Conservation (phyloP, 2,113 vertebrate genomes). For the Chascanopsetta lugubris region DNA sequence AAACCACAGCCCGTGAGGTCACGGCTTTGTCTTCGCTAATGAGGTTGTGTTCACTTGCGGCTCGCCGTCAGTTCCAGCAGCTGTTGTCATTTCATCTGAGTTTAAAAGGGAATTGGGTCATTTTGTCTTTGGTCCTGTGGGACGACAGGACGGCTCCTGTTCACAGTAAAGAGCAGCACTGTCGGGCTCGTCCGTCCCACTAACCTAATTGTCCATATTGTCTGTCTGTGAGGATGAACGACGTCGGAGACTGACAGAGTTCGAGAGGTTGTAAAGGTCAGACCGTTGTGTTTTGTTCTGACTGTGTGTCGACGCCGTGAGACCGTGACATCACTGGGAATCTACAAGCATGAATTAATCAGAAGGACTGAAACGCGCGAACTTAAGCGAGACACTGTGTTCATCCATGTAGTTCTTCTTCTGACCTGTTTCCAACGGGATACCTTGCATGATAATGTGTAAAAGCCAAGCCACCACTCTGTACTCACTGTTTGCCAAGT, state of each 20-base stretch:
- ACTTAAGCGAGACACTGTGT: not conserved
- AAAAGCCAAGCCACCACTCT: constrained; percentile 1
- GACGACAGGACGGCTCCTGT: constrained; percentile 32
- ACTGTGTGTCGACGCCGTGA: constrained; percentile 11
- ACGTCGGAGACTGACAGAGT: constrained; percentile 20
- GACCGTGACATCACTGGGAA: not conserved
- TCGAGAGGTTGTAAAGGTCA: constrained; percentile 64
- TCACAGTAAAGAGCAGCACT: constrained; percentile 60
- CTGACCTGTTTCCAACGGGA: not conserved
- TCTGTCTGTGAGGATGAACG: constrained; percentile 51
- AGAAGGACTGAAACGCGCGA: not conserved
- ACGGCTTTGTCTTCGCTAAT: constrained; percentile 57
- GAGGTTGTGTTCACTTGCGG: constrained; percentile 42
- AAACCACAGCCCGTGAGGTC: constrained; percentile 38
- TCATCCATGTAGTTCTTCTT: too few species aligned
- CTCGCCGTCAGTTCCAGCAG: constrained; percentile 24
- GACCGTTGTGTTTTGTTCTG: constrained; percentile 32
- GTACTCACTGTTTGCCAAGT: not conserved
- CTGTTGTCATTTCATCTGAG: constrained; percentile 50
- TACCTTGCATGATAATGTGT: too few species aligned
- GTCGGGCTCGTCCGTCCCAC: constrained; percentile 48
- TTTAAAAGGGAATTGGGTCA: too few species aligned
- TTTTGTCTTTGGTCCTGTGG: constrained; percentile 34
- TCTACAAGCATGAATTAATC: constrained; percentile 6
- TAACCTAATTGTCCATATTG: constrained; percentile 43